Percentiles rank a stretch among this genome's conserved stretches.
These are phyloP conservation scores for Hemistola chrysoprasaria DNA, from an alignment of 2,888 invertebrate genomes.

Conservation along the genomic window DNA sequence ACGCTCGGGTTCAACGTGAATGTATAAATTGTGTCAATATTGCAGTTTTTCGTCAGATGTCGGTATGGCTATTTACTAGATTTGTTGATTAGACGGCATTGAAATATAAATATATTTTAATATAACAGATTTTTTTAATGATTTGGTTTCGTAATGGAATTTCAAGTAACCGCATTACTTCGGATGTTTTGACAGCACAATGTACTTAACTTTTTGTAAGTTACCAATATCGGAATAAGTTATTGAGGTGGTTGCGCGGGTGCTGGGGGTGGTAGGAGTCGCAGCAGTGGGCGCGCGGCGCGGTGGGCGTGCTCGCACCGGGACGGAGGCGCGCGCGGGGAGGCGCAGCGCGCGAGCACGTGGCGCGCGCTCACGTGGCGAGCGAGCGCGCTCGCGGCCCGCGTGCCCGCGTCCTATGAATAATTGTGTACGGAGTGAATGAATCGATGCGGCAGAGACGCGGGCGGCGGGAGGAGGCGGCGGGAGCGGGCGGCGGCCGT, in stretches of 20 bases:
- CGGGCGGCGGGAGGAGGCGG: constrained; percentile 51
- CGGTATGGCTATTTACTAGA: too few species aligned
- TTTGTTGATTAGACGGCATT: too few species aligned
- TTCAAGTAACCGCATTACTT: too few species aligned
- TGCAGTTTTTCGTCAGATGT: too few species aligned
- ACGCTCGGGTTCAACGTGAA: too few species aligned
- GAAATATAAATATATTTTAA: too few species aligned
- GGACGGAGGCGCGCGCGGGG: constrained; percentile 44
- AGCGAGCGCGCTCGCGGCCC: constrained; percentile 57
- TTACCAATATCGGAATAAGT: too few species aligned
- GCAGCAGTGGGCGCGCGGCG: constrained; percentile 43
- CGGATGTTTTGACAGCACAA: too few species aligned
- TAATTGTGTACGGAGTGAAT: constrained; percentile 79
- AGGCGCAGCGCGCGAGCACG: constrained; percentile 62
- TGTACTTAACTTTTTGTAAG: too few species aligned
- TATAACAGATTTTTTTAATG: too few species aligned
- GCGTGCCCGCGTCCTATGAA: constrained; percentile 74
- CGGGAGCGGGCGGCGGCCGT: constrained; percentile 53
- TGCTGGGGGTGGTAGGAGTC: constrained; percentile 34
- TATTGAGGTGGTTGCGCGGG: constrained; percentile 7
- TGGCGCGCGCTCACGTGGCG: constrained; percentile 77
- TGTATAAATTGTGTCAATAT: too few species aligned
- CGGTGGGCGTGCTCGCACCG: constrained; percentile 47
- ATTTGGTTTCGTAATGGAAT: too few species aligned
- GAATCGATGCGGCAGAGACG: constrained; percentile 76